These are phyloP conservation scores for Neolamprologus sp. DNA, from an alignment of 2,113 vertebrate species.

Conservation along the genomic window DNA sequence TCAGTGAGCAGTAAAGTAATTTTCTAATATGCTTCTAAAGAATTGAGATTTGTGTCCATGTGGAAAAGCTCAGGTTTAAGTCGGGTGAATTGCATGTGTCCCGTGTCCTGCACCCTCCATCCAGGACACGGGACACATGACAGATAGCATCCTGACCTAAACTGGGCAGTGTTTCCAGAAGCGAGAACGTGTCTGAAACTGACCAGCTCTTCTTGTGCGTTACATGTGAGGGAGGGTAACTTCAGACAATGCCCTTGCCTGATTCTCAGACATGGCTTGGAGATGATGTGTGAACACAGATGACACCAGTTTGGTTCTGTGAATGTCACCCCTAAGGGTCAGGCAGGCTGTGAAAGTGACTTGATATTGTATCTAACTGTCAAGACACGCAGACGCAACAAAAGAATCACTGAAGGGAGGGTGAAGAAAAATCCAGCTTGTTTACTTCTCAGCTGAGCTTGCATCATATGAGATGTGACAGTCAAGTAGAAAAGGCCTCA, in stretches of 20 bases:
- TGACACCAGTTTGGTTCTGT: background rate
- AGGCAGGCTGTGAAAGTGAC: background rate
- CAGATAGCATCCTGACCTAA: background rate
- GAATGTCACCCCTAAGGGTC: background rate
- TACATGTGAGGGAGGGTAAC: background rate
- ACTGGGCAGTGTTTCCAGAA: background rate
- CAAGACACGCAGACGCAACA: background rate
- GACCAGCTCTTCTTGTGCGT: background rate
- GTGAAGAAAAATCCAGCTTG: background rate
- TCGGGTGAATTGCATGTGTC: background rate
- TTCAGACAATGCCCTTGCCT: background rate
- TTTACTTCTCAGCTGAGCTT: background rate
- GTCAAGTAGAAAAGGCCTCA: background rate
- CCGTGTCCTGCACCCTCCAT: background rate
- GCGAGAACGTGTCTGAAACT: background rate
- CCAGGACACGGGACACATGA: background rate
- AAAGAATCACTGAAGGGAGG: background rate
- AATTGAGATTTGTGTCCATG: background rate
- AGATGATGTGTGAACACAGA: background rate
- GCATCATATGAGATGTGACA: background rate
- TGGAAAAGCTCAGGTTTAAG: background rate
- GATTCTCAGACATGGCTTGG: background rate
- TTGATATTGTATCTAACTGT: background rate
- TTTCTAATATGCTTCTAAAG: fast-evolving
- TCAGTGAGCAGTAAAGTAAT: background rate